Conservation (phyloP, 2,888 invertebrate genomes). For the Archips xylosteana region DNA sequence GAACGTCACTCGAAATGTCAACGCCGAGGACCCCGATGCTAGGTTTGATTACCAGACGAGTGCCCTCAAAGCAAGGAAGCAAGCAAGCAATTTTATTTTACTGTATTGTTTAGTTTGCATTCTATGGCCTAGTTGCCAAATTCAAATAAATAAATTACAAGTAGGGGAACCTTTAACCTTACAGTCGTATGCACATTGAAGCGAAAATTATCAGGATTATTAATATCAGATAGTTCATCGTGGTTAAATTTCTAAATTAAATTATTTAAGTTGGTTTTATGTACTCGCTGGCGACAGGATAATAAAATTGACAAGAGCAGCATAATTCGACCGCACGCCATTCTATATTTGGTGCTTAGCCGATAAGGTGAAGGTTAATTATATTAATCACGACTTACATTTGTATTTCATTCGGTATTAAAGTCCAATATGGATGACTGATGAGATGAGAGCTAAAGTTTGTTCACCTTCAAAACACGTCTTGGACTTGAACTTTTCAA, state of each 20-base stretch:
- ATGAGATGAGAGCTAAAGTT: slow-evolving; percentile 8
- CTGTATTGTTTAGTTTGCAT: no score
- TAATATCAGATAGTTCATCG: no score
- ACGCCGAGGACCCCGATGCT: no score
- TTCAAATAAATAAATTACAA: no score
- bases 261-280: slow-evolving; percentile 42
- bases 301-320: slow-evolving; percentile 60
- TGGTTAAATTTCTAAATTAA: neutral
- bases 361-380: slow-evolving; percentile 77
- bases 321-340: slow-evolving; percentile 55
- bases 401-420: slow-evolving; percentile 26
- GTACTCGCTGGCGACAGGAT: slow-evolving; percentile 47
- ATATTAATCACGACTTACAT: slow-evolving; percentile 46
- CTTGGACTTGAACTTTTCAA: slow-evolving; percentile 23
- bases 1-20: no score
- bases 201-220: no score
- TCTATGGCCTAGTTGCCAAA: no score
- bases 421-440: slow-evolving; percentile 23
- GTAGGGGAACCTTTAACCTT: no score
- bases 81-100: no score
- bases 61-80: no score
- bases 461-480: slow-evolving; percentile 19
- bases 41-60: no score
- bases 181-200: neutral
- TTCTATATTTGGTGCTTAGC: slow-evolving; percentile 59